Base-by-base conservation (phyloP, 2,888 invertebrate species). In the Erpobdella octoculata region DNA sequence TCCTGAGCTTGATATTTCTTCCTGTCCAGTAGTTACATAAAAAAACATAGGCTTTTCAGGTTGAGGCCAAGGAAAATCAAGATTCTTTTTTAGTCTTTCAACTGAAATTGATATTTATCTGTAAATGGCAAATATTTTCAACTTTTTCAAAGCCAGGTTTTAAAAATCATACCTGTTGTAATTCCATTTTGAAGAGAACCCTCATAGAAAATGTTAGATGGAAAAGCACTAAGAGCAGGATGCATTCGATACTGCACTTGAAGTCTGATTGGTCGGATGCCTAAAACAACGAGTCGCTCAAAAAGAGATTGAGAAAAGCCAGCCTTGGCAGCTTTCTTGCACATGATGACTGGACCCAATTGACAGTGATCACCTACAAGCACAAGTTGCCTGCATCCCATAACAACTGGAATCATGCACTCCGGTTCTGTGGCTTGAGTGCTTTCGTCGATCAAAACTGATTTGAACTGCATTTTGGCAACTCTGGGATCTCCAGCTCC, bases 301-400 rank as follows among this genome's bases (percentile, higher is more conserved):
- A 99, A 98, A 73, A 98, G 86, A 69, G 95, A 95, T 83, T 97
- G 97, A 0, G 93, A 93, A 31, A 99, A 87, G 0, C 98, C 98
- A 0, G 98, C 97, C 70, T 92, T 88, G 0, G 96, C 94, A 0
- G 98, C 97, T 82, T 96, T 95, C 84, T 97, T 97, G 85, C 96
- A 97, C 95, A 97, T 96, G 0, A 98, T 97, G 0, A 98, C 97
- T 0, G 97, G 98, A 0, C 97, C 97, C 73, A 98, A 86, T 84
- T 99, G 98, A 81, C 98, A 98, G 82, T 99, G 98, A 84, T 99
- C 98, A 15, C 98, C 98, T 0, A 98, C 98, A 1, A 98, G 87
- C 76, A 98, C 95, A 70, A 98, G 70, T 83, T 97, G 97, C 78
- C 94, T 89, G 8, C 96, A 96, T 15, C 98, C 98, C 4, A 97